These are phyloP conservation scores for Zaprionus ghesquierei DNA, from an alignment of 1,140 invertebrate genomes.

Conservation along the genomic window DNA sequence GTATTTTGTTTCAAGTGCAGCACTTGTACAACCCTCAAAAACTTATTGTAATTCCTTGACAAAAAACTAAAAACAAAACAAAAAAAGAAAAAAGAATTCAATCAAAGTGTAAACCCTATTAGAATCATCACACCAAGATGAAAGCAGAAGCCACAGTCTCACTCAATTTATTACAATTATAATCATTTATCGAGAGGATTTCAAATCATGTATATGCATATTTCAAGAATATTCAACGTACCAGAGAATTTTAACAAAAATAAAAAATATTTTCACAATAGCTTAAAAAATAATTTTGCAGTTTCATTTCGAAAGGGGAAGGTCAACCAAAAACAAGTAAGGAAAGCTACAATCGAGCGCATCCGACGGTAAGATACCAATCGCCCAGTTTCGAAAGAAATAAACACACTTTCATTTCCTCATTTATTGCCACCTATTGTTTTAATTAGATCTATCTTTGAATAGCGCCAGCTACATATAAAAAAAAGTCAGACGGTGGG, in stretches of 20 bases:
- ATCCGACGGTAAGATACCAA: too few species aligned
- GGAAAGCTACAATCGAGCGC: too few species aligned
- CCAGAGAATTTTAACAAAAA: constrained; percentile 72
- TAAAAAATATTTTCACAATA: constrained; percentile 78
- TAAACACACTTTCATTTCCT: too few species aligned
- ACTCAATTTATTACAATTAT: constrained; percentile 48
- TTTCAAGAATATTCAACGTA: constrained; percentile 57
- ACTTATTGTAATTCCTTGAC: constrained; percentile 11
- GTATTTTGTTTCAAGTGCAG: constrained; percentile 17
- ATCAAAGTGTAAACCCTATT: constrained; percentile 14
- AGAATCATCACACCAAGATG: constrained; percentile 18
- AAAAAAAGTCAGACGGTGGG: too few species aligned
- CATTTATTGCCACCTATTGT: too few species aligned
- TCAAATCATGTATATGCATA: constrained; percentile 57
- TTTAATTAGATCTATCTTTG: too few species aligned
- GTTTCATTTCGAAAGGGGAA: neutral
- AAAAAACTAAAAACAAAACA: neutral
- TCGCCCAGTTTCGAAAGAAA: too few species aligned
- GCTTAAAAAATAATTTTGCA: constrained; percentile 45
- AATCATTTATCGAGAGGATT: constrained; percentile 52
- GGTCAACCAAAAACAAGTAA: neutral
- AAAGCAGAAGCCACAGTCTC: constrained; percentile 2
- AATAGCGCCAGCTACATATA: too few species aligned
- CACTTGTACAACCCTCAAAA: constrained; percentile 12
- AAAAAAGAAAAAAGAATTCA: neutral